Evolutionary conservation across 2,888 invertebrate genomes (phyloP).

Genomic region (Willowsia nigromaculata): DNA sequence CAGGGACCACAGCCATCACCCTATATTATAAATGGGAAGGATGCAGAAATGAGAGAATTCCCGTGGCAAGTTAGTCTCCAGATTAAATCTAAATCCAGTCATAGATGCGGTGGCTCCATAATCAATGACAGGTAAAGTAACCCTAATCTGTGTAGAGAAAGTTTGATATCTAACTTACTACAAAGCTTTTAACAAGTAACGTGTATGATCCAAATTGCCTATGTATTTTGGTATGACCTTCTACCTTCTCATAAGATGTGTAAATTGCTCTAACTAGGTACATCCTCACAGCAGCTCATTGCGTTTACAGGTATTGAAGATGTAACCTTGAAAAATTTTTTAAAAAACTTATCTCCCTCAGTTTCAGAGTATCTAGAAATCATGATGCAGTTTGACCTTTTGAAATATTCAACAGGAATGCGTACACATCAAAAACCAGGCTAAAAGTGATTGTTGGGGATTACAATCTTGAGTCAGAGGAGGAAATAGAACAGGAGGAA

Average conservation of each 20-base stretch:
- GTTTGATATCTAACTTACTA: too few relatives aligned
- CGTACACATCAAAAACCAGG: conserved; percentile 48
- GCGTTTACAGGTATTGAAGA: conserved; percentile 67
- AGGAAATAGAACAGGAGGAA: conserved; percentile 72
- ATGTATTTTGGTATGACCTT: too few relatives aligned
- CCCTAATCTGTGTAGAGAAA: too few relatives aligned
- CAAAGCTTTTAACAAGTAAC: too few relatives aligned
- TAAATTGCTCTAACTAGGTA: not conserved
- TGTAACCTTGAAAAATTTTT: too few relatives aligned
- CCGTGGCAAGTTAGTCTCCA: conserved; percentile 77
- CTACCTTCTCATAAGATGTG: too few relatives aligned
- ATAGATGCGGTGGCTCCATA: conserved; percentile 76
- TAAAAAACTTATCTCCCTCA: too few relatives aligned
- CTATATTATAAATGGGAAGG: conserved; percentile 75
- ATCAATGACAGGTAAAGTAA: conserved; percentile 63
- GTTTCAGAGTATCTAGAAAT: too few relatives aligned
- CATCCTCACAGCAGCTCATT: conserved; percentile 76
- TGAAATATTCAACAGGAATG: not conserved
- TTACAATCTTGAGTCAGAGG: conserved; percentile 70
- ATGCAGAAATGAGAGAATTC: conserved; percentile 74
- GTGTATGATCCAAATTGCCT: too few relatives aligned
- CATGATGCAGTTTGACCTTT: not conserved
- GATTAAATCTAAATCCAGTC: conserved; percentile 48
- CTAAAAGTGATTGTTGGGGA: conserved; percentile 75
- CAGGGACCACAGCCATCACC: not conserved